Base-by-base conservation (phyloP, 30 jellyfish, hydroid and myxozoan species). In the Cassiopea xamachana region DNA sequence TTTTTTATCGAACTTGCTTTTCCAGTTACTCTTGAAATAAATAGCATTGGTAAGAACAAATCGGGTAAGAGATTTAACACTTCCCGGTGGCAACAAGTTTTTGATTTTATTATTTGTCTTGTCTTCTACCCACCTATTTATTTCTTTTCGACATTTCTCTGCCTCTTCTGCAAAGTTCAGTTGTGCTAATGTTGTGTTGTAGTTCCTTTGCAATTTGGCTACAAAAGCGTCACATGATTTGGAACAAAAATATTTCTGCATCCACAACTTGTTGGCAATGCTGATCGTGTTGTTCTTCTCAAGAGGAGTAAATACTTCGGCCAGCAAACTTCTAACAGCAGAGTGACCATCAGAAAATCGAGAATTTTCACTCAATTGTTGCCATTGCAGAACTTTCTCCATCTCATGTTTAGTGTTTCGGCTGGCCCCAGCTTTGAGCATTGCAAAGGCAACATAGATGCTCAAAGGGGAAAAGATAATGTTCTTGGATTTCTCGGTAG, bases 201-300 rank as follows among this genome's bases (percentile, higher is more conserved):
- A 91, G 0, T 19, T 71, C 50, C 60, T 79, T 19, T 55, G 27
- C 60, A 91, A 49, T 1, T 55, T 78, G 27, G 60, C 45, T 19
- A 84, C 45, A 87, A 6, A 91, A 13, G 46, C 75, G 51, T 83
- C 73, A 79, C 90, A 82, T 50, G 74, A 44, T 6, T 79, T 73
- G 5, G 87, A 15, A 73, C 90, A 73, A 50, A 91, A 85, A 51
- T 84, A 46, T 55, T 79, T 78, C 77, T 91, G 97, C 89, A 91
- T 68, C 97, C 97, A 91, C 48, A 91, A 61, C 78, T 85, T 85
- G 82, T 91, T 91, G n/a, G 97, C 97, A 16, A 91, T 68, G 16
- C 75, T 79, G 78, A 91, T 8, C 17, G 91, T 79, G 81, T 80
- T 79, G 62, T 86, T 81, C 19, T 59, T 39, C 16, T 71, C 90